These are phyloP conservation scores for Agrochola lota DNA, from an alignment of 2,888 invertebrate species.

Conservation along the genomic window DNA sequence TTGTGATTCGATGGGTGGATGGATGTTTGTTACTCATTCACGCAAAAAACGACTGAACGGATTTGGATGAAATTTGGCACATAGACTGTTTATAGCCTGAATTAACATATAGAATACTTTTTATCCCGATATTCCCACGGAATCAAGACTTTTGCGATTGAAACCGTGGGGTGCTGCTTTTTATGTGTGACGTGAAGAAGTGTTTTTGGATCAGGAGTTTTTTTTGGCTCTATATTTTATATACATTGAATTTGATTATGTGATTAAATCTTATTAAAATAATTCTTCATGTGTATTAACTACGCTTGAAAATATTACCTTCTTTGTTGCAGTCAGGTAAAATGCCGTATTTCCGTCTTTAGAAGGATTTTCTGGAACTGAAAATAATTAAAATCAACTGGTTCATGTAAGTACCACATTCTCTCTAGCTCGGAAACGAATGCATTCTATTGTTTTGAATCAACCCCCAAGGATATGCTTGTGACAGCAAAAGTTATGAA, in stretches of 20 bases:
- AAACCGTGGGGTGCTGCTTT: no score
- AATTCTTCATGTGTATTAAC: background rate
- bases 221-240: background rate
- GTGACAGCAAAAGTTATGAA: conserved; percentile 40
- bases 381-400: conserved; percentile 25
- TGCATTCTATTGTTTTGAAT: conserved; percentile 41
- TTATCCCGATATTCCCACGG: no score
- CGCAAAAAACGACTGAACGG: no score
- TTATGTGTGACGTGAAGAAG: background rate
- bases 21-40: no score
- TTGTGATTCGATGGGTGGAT: no score
- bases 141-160: no score
- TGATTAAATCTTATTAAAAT: background rate
- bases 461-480: conserved; percentile 26
- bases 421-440: conserved; percentile 18
- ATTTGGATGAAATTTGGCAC: no score
- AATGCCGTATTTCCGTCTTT: background rate
- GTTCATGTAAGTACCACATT: conserved; percentile 11
- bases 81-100: no score
- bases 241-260: no score
- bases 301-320: background rate
- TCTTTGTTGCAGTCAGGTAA: background rate
- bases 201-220: background rate
- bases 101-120: no score
- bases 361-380: background rate